A percentile compares a stretch with the other conserved stretches of the same genome.
phyloP scores from a whole-genome alignment of 2,888 invertebrate genomes.

The Platypus cylindrus region DNA sequence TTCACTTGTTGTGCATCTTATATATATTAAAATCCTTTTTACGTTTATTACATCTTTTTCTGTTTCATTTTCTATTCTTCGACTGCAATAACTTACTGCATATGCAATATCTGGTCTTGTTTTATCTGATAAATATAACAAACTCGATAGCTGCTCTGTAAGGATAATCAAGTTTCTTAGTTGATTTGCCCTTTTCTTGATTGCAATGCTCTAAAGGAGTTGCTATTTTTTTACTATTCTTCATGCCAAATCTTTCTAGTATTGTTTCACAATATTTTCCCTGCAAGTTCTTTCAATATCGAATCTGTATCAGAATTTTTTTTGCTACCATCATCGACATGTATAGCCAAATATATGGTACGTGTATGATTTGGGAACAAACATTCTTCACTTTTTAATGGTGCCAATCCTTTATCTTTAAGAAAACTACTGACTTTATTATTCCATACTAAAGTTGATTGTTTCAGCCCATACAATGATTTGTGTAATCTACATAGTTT shows the following conservation, averaged over 20 bases:
- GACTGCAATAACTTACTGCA: slow-evolving; percentile 8
- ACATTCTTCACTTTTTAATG: slow-evolving; percentile 11
- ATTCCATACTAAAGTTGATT: slow-evolving; percentile 11
- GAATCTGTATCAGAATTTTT: too few species aligned
- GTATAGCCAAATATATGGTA: slow-evolving; percentile 11
- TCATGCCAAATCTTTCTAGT: slow-evolving; percentile 14
- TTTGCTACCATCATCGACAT: slow-evolving; percentile 12
- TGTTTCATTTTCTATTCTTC: slow-evolving; percentile 15
- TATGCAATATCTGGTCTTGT: slow-evolving; percentile 7
- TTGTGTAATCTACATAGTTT: slow-evolving; percentile 11
- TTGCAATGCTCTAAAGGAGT: slow-evolving; percentile 11
- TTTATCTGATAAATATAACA: slow-evolving; percentile 6
- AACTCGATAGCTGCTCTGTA: slow-evolving; percentile 6
- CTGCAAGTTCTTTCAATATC: too few species aligned
- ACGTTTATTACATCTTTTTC: slow-evolving; percentile 12
- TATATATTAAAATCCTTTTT: slow-evolving; percentile 8
- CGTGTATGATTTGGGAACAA: slow-evolving; percentile 8
- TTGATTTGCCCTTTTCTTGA: neutral
- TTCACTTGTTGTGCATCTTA: neutral
- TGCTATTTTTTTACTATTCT: slow-evolving; percentile 16
- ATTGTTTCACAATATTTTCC: slow-evolving; percentile 8
- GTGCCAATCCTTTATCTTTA: slow-evolving; percentile 6
- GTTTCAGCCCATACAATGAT: slow-evolving; percentile 12
- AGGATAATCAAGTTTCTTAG: neutral
- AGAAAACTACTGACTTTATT: slow-evolving; percentile 8